Base-by-base conservation (phyloP, 2,113 vertebrate genomes). In the Eupsittula cactorum region DNA sequence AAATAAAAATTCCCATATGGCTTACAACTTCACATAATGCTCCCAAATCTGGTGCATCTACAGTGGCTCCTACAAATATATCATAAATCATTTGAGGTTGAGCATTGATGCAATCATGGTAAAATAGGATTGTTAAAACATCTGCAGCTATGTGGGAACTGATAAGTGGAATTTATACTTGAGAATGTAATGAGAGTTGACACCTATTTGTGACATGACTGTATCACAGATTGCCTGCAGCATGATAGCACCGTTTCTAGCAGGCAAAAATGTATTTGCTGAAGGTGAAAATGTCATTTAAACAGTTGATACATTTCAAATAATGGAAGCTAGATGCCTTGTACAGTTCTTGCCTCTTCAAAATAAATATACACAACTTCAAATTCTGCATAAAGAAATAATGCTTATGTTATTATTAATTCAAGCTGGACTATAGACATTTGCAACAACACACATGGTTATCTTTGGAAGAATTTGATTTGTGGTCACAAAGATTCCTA, bases 151-250 rank as follows among this genome's bases (percentile, higher is more conserved):
- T 97, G 97, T 97, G 90, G 95, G 97, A 97, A 96, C 98, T 97
- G 98, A 98, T 98, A 98, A 98, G 97, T 97, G 97, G 96, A 97
- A 95, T 96, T 97, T 95, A 80, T 95, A 92, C 91, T 95, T 68
- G 25, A 97, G 94, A 67, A 97, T 90, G 96, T 98, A 98, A 99
- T 98, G 98, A 98, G 97, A 98, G 97, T 97, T 98, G 98, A 98
- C 98, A 98, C 96, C 97, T 98, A 98, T 98, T 98, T 98, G 97
- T 98, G 98, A 98, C 98, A 97, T 80, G 98, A 97, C 98, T 97
- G 97, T 97, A 97, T 97, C 97, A 96, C 74, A 97, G 98, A 98
- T 98, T 98, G 98, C 98, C 96, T 86, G 96, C 90, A 97, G 97
- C 78, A 44, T 94, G 98, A 98, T 97, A 97, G 81, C 96, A 90